Conservation (phyloP, 2,113 vertebrate species). For the Sinocyclocheilus anshuiensis region DNA sequence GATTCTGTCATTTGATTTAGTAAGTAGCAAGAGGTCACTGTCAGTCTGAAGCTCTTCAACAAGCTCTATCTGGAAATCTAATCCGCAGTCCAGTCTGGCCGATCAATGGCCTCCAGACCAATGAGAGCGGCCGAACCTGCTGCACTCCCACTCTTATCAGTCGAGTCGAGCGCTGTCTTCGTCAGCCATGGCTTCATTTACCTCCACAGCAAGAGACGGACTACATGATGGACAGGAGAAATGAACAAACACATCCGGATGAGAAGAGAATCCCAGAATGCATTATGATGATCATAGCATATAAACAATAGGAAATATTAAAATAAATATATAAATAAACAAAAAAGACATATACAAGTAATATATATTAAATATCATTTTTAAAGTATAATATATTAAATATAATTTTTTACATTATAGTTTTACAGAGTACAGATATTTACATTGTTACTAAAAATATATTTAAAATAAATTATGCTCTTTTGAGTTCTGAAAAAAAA, state of each 20-base stretch:
- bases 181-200: constrained; percentile 63
- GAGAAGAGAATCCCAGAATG: neutral
- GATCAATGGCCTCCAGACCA: constrained; percentile 54
- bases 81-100: constrained; percentile 49
- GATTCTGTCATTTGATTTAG: constrained; percentile 55
- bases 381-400: too few relatives aligned
- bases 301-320: neutral
- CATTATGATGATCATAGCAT: neutral
- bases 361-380: too few relatives aligned
- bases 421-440: neutral
- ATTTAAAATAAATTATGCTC: too few relatives aligned
- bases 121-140: constrained; percentile 47
- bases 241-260: neutral
- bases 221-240: constrained; percentile 14
- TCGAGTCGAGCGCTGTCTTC: constrained; percentile 47
- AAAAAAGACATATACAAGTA: too few relatives aligned
- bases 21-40: constrained; percentile 57
- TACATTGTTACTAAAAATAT: neutral
- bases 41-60: constrained; percentile 58
- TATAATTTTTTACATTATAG: too few relatives aligned
- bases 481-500: too few relatives aligned
- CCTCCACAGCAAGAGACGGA: constrained; percentile 47
- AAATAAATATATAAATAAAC: too few relatives aligned
- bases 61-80: constrained; percentile 54
- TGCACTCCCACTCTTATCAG: constrained; percentile 50